These are phyloP conservation scores for Meriones psammophilus DNA, from an alignment of 2,797 vertebrate genomes.

Conservation along the genomic window DNA sequence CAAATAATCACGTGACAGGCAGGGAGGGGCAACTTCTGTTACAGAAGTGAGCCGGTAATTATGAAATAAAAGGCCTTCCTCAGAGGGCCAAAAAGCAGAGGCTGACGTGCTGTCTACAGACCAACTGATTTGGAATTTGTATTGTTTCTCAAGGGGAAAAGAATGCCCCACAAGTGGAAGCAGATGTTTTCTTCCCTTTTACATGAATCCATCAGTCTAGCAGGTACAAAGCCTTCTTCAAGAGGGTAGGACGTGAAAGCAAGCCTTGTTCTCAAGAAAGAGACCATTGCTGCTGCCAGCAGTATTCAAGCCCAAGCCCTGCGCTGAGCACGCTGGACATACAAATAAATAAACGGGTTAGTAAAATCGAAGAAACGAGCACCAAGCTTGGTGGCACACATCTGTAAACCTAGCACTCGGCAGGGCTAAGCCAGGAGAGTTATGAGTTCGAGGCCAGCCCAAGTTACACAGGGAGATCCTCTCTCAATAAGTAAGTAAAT, in stretches of 20 bases:
- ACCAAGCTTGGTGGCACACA: neutral
- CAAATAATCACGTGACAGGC: neutral
- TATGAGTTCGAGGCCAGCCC: neutral
- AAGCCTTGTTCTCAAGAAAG: neutral
- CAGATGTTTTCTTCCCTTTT: constrained; percentile 21
- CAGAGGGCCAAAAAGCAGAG: neutral
- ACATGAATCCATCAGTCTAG: constrained; percentile 1
- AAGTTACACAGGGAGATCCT: neutral
- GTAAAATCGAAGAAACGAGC: neutral
- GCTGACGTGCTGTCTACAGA: neutral
- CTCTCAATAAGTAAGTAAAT: neutral
- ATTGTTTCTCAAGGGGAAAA: constrained; percentile 37
- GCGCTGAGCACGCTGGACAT: neutral
- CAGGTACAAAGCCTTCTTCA: constrained; percentile 53
- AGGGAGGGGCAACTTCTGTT: no score
- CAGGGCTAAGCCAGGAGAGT: neutral
- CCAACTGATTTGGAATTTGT: constrained; percentile 23
- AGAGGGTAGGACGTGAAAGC: neutral
- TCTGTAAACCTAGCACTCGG: neutral
- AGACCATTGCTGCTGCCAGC: neutral
- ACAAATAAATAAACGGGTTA: neutral
- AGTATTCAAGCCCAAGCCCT: neutral
- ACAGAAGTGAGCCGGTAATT: no score
- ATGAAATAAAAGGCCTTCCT: constrained; percentile 51
- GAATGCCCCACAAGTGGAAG: constrained; percentile 43